These are phyloP conservation scores for Pristionchus mayeri DNA, from an alignment of 2,888 invertebrate species.

Conservation along the genomic window DNA sequence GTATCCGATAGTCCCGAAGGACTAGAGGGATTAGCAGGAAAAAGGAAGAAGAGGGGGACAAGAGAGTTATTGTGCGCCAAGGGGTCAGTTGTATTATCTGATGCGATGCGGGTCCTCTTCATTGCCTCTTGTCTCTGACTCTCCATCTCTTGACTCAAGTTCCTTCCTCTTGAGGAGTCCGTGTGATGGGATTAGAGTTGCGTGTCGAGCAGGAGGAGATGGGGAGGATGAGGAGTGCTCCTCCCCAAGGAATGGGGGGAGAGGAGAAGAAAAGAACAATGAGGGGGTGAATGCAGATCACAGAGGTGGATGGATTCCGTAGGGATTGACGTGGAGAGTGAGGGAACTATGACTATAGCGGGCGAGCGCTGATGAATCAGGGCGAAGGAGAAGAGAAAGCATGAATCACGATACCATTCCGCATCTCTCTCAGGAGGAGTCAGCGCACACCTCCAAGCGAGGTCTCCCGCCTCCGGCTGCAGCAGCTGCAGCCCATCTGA, in stretches of 20 bases:
- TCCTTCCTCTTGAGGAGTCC: constrained; percentile 17
- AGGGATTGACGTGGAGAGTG: neutral
- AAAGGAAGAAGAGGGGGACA: neutral
- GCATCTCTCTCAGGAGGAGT: neutral
- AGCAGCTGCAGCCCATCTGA: neutral
- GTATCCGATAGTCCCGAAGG: neutral
- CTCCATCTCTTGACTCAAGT: constrained; percentile 35
- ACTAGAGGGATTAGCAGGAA: neutral
- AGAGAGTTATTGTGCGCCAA: neutral
- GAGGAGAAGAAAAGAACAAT: neutral
- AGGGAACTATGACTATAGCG: neutral
- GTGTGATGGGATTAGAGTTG: constrained; percentile 36
- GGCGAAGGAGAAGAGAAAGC: neutral
- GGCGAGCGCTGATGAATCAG: neutral
- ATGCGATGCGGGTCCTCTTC: too few relatives aligned
- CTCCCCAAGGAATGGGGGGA: neutral
- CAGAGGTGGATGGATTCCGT: neutral
- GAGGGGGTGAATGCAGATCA: too few relatives aligned
- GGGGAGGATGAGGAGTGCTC: neutral
- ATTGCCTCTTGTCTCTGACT: neutral
- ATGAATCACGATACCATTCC: neutral
- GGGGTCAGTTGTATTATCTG: constrained; percentile 3
- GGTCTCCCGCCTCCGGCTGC: neutral
- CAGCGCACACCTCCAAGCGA: neutral
- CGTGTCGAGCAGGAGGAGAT: constrained; percentile 8